Evolutionary conservation across 2,888 invertebrate genomes (phyloP).

Genomic region (Phoronis australis): DNA sequence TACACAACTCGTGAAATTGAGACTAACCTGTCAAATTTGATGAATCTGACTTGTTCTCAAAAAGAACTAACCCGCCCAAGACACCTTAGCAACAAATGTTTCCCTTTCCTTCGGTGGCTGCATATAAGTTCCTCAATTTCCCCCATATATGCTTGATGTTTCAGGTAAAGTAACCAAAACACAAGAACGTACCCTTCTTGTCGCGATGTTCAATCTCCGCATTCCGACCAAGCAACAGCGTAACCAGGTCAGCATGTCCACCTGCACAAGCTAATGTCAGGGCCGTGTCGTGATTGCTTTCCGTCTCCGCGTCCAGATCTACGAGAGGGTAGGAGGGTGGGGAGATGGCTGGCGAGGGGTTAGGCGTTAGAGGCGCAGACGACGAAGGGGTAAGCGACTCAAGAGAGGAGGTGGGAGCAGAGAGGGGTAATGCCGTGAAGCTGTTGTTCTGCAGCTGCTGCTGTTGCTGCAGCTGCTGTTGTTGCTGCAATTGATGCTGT

Average conservation of each 20-base stretch:
- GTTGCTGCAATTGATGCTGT: conserved; percentile 29
- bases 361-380: conserved; percentile 37
- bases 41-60: too few relatives aligned
- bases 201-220: conserved; percentile 97
- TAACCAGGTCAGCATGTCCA: conserved; percentile 85
- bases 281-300: conserved; percentile 98
- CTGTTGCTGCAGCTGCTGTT: conserved; percentile 27
- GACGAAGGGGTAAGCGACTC: conserved; percentile 35
- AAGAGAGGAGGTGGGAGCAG: conserved; percentile 8
- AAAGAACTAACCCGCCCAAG: too few relatives aligned
- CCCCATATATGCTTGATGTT: not conserved
- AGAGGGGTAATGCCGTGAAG: conserved; percentile 11
- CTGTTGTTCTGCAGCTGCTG: conserved; percentile 38
- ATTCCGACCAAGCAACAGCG: conserved; percentile 81
- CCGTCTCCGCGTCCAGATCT: conserved; percentile 95
- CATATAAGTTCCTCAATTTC: not conserved
- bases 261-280: conserved; percentile 95
- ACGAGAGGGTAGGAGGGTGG: conserved; percentile 55
- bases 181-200: conserved; percentile 73
- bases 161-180: not conserved
- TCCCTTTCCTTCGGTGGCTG: too few relatives aligned
- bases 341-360: conserved; percentile 30
- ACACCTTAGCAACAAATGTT: too few relatives aligned
- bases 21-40: too few relatives aligned
- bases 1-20: too few relatives aligned